Evolutionary conservation across 2,888 invertebrate genomes (phyloP).

Genomic region (Bimastos eiseni): DNA sequence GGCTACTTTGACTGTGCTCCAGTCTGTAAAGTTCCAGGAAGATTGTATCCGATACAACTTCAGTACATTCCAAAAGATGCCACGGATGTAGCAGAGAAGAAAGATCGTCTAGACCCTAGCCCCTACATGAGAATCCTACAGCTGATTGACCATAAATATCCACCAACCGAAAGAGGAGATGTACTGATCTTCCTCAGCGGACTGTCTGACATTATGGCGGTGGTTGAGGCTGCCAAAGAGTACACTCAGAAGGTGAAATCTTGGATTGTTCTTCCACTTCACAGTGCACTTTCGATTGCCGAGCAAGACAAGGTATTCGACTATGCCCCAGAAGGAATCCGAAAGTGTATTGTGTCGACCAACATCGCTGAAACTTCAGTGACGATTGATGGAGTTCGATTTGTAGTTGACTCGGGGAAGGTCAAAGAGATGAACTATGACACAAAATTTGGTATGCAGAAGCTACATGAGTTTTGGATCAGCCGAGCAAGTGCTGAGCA

Average conservation of each 20-base stretch:
- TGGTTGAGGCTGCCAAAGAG: slow-evolving; percentile 82
- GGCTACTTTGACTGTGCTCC: slow-evolving; percentile 85
- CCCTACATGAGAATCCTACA: slow-evolving; percentile 87
- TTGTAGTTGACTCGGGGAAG: slow-evolving; percentile 95
- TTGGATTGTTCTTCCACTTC: slow-evolving; percentile 91
- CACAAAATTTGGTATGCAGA: slow-evolving; percentile 34
- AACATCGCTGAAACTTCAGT: slow-evolving; percentile 99
- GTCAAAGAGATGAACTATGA: slow-evolving; percentile 40
- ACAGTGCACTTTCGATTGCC: slow-evolving; percentile 85
- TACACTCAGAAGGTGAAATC: slow-evolving; percentile 76
- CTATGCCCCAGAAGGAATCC: slow-evolving; percentile 86
- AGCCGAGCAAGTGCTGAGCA: slow-evolving; percentile 97
- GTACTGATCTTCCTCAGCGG: slow-evolving; percentile 92
- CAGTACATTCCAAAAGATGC: slow-evolving; percentile 68
- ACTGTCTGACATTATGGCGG: slow-evolving; percentile 81
- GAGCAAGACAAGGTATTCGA: slow-evolving; percentile 98
- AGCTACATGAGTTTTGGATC: slow-evolving; percentile 30
- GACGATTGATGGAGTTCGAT: slow-evolving; percentile 95
- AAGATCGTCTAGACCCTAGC: slow-evolving; percentile 76
- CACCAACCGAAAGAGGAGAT: slow-evolving; percentile 69
- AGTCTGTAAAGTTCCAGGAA: slow-evolving; percentile 71
- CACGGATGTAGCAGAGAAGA: neutral
- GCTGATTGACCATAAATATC: slow-evolving; percentile 56
- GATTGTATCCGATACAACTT: slow-evolving; percentile 88
- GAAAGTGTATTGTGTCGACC: slow-evolving; percentile 95